Evolutionary conservation across 2,888 invertebrate species (phyloP), one percentile per base, ranked within the genome.

Genomic region (Homarus gammarus): DNA sequence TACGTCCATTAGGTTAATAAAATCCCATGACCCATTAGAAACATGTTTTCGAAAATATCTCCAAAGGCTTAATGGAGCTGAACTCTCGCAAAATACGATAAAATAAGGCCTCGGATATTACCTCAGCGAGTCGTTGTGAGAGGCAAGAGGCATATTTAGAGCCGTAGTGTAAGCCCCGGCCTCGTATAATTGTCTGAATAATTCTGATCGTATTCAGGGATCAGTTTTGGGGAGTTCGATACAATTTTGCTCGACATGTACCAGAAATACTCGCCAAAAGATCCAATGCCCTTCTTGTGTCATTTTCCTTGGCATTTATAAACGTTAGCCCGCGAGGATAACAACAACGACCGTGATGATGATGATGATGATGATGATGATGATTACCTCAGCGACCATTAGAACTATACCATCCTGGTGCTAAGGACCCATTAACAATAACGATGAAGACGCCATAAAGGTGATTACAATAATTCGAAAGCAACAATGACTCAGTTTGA

Each of bases 141-240:
- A 75, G 83, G 75, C 87, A 56, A 61, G 75, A 56, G 83, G 68
- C 82, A 77, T 88, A 88, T 88, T 88, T 88, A 83, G 83, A 49
- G 68, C 61, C 83, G 49, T 40, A 15, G 75, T 51, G 87, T 88
- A 88, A 88, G 87, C 87, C 83, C 75, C 49, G 27, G 40, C 49
- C 87, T 88, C 87, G 77, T 88, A 88, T 88, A 82, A 82, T 88
- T 88, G 87, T 83, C 87, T 88, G 83, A 88, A 77, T 88, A 88
- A 83, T 88, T 88, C 87, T 88, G 81, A 88, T 83, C 40, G 82
- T 56, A 88, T 88, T 88, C 87, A 64, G 68, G 72, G 83, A 88
- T 88, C 77, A 78, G 87, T 79, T 61, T 68, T 38, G 61, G 51
- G n/a, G 31, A 31, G 44, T 75, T 44, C 31, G 2, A 2, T 15